Conservation (phyloP, 1,140 invertebrate species). For the Laodelphax striatellus region DNA sequence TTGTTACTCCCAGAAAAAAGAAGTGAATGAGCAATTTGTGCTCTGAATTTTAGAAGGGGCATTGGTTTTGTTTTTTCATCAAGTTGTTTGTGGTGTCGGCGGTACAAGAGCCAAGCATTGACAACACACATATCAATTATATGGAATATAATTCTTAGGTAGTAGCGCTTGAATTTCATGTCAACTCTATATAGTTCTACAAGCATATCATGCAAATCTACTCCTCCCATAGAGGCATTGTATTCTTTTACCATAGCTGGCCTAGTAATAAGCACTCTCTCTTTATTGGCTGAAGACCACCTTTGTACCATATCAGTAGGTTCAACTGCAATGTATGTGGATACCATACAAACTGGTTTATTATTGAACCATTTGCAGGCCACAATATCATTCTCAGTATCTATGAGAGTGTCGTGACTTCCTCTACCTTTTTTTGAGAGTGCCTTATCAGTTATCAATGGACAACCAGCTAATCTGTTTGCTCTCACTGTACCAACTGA, state of each 20-base stretch:
- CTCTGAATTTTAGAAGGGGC: too few species aligned
- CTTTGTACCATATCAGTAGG: not conserved
- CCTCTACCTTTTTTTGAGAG: not conserved
- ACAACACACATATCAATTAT: slow-evolving; percentile 23
- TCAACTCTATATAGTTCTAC: slow-evolving; percentile 20
- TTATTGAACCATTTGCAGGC: slow-evolving; percentile 11
- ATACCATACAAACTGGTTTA: not conserved
- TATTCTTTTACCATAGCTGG: slow-evolving; percentile 9
- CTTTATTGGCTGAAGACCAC: slow-evolving; percentile 13
- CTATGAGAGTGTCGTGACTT: not conserved
- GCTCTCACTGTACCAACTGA: slow-evolving; percentile 14
- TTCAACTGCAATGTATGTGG: not conserved
- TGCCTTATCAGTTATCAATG: slow-evolving; percentile 14
- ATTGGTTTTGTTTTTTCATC: too few species aligned
- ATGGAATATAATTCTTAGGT: slow-evolving; percentile 22
- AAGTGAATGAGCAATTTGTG: too few species aligned
- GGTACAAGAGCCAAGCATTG: slow-evolving; percentile 23
- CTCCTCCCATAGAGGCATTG: slow-evolving; percentile 23
- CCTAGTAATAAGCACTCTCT: slow-evolving; percentile 2
- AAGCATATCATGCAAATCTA: slow-evolving; percentile 24
- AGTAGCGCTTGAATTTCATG: slow-evolving; percentile 21
- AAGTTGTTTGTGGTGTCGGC: slow-evolving; percentile 6
- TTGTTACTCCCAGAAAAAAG: too few species aligned
- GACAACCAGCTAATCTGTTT: slow-evolving; percentile 14
- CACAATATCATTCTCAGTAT: not conserved